Evolutionary conservation across 2,888 invertebrate genomes (phyloP).

Genomic region (Odontocerum albicorne): DNA sequence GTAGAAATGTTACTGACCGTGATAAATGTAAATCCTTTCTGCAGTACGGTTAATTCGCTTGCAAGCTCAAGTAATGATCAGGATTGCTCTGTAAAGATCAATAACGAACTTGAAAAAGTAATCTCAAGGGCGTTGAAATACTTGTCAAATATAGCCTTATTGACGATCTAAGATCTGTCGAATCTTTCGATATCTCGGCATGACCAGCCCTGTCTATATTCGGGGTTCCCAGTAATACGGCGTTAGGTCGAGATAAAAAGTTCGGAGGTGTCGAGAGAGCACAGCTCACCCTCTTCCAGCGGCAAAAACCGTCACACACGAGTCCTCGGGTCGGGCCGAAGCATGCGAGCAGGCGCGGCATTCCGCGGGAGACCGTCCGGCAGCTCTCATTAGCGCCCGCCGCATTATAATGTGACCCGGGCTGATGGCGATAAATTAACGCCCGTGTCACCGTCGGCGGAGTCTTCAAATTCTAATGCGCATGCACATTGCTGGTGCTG

Average conservation of each 20-base stretch:
- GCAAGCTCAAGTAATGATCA: too few species aligned
- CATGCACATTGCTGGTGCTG: conserved; percentile 8
- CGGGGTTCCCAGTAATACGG: conserved; percentile 21
- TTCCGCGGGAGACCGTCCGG: conserved; percentile 28
- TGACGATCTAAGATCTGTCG: too few species aligned
- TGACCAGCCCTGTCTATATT: not conserved
- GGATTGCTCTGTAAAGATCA: too few species aligned
- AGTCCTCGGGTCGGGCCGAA: conserved; percentile 15
- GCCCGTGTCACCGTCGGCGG: conserved; percentile 29
- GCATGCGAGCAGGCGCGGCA: conserved; percentile 28
- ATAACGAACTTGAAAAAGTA: too few species aligned
- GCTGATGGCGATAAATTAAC: conserved; percentile 35
- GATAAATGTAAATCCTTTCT: too few species aligned
- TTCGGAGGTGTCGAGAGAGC: conserved; percentile 23
- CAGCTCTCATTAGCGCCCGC: conserved; percentile 32
- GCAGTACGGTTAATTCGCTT: too few species aligned
- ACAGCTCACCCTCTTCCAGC: conserved; percentile 23
- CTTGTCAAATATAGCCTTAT: too few species aligned
- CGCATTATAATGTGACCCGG: conserved; percentile 34
- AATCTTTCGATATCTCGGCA: not conserved
- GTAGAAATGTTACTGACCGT: too few species aligned
- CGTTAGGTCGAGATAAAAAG: conserved; percentile 23
- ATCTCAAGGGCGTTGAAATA: too few species aligned
- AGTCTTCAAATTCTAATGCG: conserved; percentile 29
- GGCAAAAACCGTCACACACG: conserved; percentile 19